A percentile compares a stretch with the other conserved stretches of the same genome.
Conservation (phyloP, 2,888 invertebrate genomes). For the Cinara cedri region DNA sequence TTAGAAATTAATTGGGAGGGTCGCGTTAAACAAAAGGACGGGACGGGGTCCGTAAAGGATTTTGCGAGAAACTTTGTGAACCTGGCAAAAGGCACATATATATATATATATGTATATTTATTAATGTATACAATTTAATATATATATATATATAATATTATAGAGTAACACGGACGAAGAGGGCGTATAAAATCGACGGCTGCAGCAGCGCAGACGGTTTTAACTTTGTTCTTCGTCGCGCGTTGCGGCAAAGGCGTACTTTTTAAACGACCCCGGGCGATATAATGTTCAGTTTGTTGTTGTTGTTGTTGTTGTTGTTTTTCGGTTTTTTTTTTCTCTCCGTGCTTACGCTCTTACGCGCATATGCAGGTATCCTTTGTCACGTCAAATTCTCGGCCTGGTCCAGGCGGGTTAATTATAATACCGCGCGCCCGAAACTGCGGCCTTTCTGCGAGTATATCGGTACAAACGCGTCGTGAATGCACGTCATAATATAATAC, state of each 20-base stretch:
- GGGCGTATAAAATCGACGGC: too few relatives aligned
- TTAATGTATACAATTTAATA: too few relatives aligned
- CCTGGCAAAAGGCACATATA: too few relatives aligned
- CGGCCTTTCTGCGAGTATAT: too few relatives aligned
- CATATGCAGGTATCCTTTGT: conserved; percentile 17
- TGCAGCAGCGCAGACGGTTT: neutral
- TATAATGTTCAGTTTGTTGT: neutral
- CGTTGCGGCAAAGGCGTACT: neutral
- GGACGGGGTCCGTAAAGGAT: neutral
- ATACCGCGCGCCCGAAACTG: neutral
- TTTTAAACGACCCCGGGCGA: conserved; percentile 16
- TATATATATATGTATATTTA: neutral
- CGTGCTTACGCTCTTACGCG: too few relatives aligned
- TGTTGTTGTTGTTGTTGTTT: too few relatives aligned
- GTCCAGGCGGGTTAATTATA: conserved; percentile 39
- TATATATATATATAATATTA: neutral
- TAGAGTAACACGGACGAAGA: too few relatives aligned
- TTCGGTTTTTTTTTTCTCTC: neutral
- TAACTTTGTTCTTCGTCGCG: neutral
- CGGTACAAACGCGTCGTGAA: too few relatives aligned
- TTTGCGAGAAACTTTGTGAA: neutral
- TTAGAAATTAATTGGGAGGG: neutral
- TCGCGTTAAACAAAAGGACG: neutral
- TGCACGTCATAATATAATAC: too few relatives aligned
- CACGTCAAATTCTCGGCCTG: conserved; percentile 37